phyloP scores from a whole-genome alignment of 2,113 vertebrate species.

The Tonatia bakeri region DNA sequence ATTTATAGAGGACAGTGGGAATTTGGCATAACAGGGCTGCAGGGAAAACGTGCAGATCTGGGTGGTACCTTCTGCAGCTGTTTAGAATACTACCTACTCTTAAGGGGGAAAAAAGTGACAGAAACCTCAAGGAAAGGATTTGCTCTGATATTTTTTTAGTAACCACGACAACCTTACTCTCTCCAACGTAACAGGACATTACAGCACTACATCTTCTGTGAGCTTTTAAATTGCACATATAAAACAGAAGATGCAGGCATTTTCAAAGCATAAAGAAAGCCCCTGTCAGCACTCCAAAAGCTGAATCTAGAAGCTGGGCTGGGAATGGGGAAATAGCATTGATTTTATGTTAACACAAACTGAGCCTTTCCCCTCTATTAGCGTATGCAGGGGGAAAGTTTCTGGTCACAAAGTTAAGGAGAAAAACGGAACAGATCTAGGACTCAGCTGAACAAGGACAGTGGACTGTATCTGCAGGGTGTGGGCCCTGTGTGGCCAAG shows the following conservation, averaged over 20 bases:
- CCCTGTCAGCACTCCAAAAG: not conserved
- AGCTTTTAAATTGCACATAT: constrained; percentile 35
- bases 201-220: not conserved
- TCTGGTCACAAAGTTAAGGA: not conserved
- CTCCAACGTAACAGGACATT: constrained; percentile 25
- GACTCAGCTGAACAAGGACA: not conserved
- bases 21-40: not conserved
- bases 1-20: not conserved
- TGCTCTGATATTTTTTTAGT: not conserved
- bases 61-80: not conserved
- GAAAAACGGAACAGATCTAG: not conserved
- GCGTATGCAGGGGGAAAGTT: not conserved
- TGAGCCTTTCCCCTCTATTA: not conserved
- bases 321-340: not conserved
- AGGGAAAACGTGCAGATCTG: not conserved
- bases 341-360: not conserved
- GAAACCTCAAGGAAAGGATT: constrained; percentile 9
- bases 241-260: constrained; percentile 37
- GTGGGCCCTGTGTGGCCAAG: not conserved
- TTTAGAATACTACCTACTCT: not conserved
- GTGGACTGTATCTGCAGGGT: not conserved
- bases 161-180: constrained; percentile 48
- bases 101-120: not conserved
- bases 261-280: constrained; percentile 33
- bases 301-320: not conserved